These are phyloP conservation scores for Dasypogon diadema DNA, from an alignment of 2,888 invertebrate genomes.

Conservation along the genomic window DNA sequence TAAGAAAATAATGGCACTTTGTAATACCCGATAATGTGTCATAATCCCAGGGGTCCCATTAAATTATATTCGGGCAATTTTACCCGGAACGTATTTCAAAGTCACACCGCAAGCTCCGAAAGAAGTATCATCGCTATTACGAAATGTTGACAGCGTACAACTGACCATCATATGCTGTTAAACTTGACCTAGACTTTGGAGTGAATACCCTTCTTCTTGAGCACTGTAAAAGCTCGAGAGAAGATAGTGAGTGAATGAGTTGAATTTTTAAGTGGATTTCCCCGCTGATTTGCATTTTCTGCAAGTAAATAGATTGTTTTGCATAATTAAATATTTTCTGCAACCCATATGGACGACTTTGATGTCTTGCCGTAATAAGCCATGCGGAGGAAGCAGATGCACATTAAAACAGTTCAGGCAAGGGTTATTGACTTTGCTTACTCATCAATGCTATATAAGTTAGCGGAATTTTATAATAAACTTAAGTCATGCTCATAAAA, in stretches of 20 bases:
- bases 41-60: too few species aligned
- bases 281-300: slow-evolving; percentile 35
- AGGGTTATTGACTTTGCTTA: background rate
- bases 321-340: slow-evolving; percentile 22
- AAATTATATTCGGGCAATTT: too few species aligned
- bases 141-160: background rate
- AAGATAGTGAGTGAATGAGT: slow-evolving; percentile 3
- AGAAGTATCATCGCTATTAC: too few species aligned
- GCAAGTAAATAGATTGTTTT: slow-evolving; percentile 38
- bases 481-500: too few species aligned
- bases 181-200: slow-evolving; percentile 44
- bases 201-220: background rate
- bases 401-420: background rate
- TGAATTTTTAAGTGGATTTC: slow-evolving; percentile 28
- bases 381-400: background rate
- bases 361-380: background rate
- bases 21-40: too few species aligned
- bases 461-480: too few species aligned
- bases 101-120: too few species aligned
- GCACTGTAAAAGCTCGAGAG: background rate
- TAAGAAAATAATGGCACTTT: too few species aligned
- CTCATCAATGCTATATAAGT: too few species aligned
- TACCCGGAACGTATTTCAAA: too few species aligned
- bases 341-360: background rate
- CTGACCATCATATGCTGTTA: slow-evolving; percentile 8